These are phyloP conservation scores for Sarotherodon lohbergeri DNA, from an alignment of 2,113 vertebrate genomes.

Conservation along the genomic window DNA sequence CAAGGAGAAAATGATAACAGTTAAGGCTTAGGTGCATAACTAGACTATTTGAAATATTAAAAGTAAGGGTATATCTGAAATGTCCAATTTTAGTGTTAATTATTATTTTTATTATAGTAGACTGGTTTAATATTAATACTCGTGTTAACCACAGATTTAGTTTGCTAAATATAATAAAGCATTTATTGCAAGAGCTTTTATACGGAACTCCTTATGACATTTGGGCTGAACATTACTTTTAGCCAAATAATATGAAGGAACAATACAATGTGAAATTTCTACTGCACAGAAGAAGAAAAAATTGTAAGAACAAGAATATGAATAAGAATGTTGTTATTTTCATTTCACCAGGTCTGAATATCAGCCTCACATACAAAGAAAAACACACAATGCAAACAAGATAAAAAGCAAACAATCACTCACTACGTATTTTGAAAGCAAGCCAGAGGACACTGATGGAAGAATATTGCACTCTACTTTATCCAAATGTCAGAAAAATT, in stretches of 20 bases:
- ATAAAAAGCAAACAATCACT: background rate
- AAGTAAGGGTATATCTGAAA: background rate
- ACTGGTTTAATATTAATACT: background rate
- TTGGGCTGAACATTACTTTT: background rate
- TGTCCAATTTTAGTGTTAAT: background rate
- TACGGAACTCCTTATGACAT: background rate
- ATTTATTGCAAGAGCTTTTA: background rate
- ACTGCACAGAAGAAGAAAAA: background rate
- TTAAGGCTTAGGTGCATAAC: background rate
- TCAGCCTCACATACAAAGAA: background rate
- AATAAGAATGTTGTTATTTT: background rate
- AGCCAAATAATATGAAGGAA: background rate
- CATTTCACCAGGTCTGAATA: background rate
- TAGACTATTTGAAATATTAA: background rate
- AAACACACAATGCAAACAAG: background rate
- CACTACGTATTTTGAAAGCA: background rate
- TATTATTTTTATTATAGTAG: background rate
- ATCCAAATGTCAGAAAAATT: background rate
- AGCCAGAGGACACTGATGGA: background rate
- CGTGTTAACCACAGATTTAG: background rate
- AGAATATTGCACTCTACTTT: background rate
- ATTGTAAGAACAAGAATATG: background rate
- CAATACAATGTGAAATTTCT: background rate
- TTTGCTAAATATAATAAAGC: background rate
- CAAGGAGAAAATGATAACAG: background rate